phyloP scores from a whole-genome alignment of 2,888 invertebrate genomes.

The Julus scandinavius region DNA sequence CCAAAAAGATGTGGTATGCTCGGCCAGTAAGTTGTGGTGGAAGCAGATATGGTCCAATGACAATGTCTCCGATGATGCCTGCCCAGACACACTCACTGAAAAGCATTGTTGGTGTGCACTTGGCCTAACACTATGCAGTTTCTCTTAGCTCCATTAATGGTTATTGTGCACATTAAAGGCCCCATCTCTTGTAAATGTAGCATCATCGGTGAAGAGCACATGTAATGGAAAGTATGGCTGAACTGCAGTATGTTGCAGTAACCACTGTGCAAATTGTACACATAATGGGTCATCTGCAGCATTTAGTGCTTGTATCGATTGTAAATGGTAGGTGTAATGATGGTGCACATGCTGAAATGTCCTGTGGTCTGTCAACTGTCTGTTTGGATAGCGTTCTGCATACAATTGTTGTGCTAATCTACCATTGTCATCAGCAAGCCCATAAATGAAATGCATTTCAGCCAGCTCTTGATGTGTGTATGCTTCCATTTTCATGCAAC shows the following conservation, averaged over 20 bases:
- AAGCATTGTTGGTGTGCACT: slow-evolving; percentile 31
- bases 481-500: no score
- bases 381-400: no score
- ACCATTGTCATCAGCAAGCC: no score
- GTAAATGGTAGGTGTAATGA: slow-evolving; percentile 53
- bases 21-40: slow-evolving; percentile 36
- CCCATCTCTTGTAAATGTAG: slow-evolving; percentile 31
- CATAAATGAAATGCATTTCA: no score
- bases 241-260: no score
- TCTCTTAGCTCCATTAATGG: slow-evolving; percentile 30
- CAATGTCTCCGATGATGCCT: slow-evolving; percentile 52
- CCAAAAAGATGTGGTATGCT: slow-evolving; percentile 14
- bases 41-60: slow-evolving; percentile 51
- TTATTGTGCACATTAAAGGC: slow-evolving; percentile 53
- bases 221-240: no score
- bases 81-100: slow-evolving; percentile 54
- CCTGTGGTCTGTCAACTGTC: no score
- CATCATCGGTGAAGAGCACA: no score
- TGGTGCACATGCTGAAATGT: not conserved
- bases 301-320: slow-evolving; percentile 47
- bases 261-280: no score
- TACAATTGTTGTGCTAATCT: no score
- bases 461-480: not conserved
- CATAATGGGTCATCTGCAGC: slow-evolving; percentile 52
- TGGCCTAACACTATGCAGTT: not conserved